Percentiles rank a stretch among this genome's conserved stretches.
Conservation (phyloP, 2,888 invertebrate genomes). For the Fragum whitleyi region DNA sequence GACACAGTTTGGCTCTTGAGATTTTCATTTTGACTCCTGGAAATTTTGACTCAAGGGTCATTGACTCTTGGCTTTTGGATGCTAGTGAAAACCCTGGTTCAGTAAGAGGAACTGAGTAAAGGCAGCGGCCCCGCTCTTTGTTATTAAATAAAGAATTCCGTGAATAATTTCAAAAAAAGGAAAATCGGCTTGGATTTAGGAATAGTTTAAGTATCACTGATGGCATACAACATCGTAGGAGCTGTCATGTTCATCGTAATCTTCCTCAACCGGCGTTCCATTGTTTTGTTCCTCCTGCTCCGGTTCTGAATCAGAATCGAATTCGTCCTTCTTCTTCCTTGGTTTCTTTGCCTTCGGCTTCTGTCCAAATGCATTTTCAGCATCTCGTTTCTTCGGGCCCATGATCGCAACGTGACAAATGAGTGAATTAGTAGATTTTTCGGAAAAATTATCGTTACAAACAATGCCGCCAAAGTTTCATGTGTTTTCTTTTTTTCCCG, state of each 20-base stretch:
- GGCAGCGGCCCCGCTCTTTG: too few relatives aligned
- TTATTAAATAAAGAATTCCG: too few relatives aligned
- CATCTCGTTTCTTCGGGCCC: conserved; percentile 79
- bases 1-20: too few relatives aligned
- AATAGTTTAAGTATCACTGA: too few relatives aligned
- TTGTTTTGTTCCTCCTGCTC: conserved; percentile 59
- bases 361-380: conserved; percentile 69
- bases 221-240: conserved; percentile 69
- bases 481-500: conserved; percentile 62
- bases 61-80: too few relatives aligned
- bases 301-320: conserved; percentile 61
- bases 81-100: too few relatives aligned
- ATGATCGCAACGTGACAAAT: conserved; percentile 49
- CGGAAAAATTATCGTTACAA: conserved; percentile 26
- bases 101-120: too few relatives aligned
- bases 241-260: conserved; percentile 57
- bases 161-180: too few relatives aligned
- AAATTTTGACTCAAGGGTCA: too few relatives aligned
- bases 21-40: too few relatives aligned
- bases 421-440: not conserved
- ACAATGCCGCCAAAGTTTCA: conserved; percentile 64
- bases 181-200: too few relatives aligned
- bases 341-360: conserved; percentile 73
- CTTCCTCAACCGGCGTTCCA: conserved; percentile 46
- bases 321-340: conserved; percentile 76